phyloP scores from a whole-genome alignment of 2,113 vertebrate genomes.

The Leuciscus idus region DNA sequence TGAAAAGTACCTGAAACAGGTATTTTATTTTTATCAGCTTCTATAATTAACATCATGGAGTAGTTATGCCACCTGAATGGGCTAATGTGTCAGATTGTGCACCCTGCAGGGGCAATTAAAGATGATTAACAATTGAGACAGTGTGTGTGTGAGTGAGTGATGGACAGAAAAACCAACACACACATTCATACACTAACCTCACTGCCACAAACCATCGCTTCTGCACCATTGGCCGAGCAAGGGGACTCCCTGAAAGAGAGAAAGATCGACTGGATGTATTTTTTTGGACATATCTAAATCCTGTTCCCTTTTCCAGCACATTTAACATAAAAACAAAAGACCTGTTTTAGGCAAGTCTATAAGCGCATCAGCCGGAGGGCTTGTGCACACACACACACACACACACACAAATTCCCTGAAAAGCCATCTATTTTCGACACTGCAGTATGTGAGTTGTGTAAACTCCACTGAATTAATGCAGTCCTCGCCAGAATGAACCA shows the following conservation, averaged over 20 bases:
- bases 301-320: constrained; percentile 52
- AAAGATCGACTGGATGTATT: constrained; percentile 39
- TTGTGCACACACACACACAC: constrained; percentile 9
- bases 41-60: constrained; percentile 64
- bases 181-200: constrained; percentile 51
- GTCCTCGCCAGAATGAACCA: constrained; percentile 30
- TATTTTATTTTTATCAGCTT: constrained; percentile 57
- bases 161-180: constrained; percentile 23
- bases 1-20: constrained; percentile 46
- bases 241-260: constrained; percentile 41
- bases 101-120: constrained; percentile 36
- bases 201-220: constrained; percentile 60
- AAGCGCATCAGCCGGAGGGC: constrained; percentile 36
- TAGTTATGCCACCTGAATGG: constrained; percentile 52
- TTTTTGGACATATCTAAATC: constrained; percentile 40
- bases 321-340: constrained; percentile 59
- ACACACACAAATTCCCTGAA: constrained; percentile 29
- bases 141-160: constrained; percentile 30
- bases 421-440: constrained; percentile 39
- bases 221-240: constrained; percentile 40
- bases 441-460: constrained; percentile 42
- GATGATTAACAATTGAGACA: constrained; percentile 53
- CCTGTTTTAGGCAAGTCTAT: constrained; percentile 53
- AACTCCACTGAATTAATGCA: constrained; percentile 31
- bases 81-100: constrained; percentile 52